Conservation (phyloP, 2,113 vertebrate species). For the Ciconia stormi region DNA sequence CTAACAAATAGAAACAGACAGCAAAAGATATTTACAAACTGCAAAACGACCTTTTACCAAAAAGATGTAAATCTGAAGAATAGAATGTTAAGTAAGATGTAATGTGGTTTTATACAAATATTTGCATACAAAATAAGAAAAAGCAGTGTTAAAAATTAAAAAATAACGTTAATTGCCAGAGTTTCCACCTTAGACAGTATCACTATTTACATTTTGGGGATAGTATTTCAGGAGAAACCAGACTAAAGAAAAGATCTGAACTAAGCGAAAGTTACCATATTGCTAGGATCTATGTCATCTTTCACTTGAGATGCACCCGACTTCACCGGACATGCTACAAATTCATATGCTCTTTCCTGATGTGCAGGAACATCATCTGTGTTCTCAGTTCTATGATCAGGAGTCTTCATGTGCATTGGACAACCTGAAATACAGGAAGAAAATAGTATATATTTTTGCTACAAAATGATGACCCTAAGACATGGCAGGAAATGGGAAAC, state of each 20-base stretch:
- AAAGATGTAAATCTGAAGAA: neutral
- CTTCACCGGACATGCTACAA: slow-evolving; percentile 86
- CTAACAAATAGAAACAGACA: neutral
- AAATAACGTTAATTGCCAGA: neutral
- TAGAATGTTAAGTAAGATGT: neutral
- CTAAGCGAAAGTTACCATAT: slow-evolving; percentile 82
- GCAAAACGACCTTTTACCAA: neutral
- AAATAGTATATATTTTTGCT: neutral
- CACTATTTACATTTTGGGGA: neutral
- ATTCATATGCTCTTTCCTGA: slow-evolving; percentile 86
- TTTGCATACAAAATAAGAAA: neutral
- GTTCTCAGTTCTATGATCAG: neutral
- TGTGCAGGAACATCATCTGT: slow-evolving; percentile 77
- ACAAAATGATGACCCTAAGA: neutral
- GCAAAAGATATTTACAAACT: neutral
- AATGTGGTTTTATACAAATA: neutral
- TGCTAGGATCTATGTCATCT: slow-evolving; percentile 86
- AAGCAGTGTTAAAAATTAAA: neutral
- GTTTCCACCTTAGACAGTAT: neutral
- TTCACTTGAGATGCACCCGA: slow-evolving; percentile 46
- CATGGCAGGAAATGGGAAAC: neutral
- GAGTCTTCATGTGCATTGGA: slow-evolving; percentile 75
- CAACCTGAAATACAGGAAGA: slow-evolving; percentile 67
- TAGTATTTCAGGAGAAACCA: neutral
- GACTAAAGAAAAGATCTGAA: neutral